Evolutionary conservation across 2,888 invertebrate species (phyloP).

Genomic region (Tachina lurida): DNA sequence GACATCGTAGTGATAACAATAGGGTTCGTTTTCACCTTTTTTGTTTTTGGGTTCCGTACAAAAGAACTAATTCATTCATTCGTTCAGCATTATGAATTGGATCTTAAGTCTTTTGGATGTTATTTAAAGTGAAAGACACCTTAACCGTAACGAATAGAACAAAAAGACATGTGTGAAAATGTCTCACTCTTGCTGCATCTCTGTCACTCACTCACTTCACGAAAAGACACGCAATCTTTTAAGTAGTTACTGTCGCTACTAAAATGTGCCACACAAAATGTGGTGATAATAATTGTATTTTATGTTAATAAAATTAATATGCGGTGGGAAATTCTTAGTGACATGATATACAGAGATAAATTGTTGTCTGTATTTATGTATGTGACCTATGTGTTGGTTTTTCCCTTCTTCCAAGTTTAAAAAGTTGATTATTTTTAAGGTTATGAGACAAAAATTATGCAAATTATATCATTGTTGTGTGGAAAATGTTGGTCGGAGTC

Average conservation of each 20-base stretch:
- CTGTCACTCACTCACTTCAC: not conserved
- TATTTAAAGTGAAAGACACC: conserved; percentile 32
- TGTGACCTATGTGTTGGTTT: conserved; percentile 19
- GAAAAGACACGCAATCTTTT: conserved; percentile 3
- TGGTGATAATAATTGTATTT: conserved; percentile 67
- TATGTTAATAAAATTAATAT: conserved; percentile 67
- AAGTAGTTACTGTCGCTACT: conserved; percentile 49
- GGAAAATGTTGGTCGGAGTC: conserved; percentile 24
- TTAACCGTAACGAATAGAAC: not conserved
- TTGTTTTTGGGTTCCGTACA: no score
- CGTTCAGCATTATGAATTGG: not conserved
- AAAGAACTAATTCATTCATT: no score
- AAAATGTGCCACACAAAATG: conserved; percentile 55
- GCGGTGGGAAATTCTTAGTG: conserved; percentile 68
- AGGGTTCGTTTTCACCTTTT: no score
- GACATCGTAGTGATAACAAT: no score
- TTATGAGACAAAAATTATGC: conserved; percentile 72
- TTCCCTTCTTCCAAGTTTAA: conserved; percentile 26
- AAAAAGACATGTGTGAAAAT: conserved; percentile 25
- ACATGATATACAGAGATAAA: conserved; percentile 59
- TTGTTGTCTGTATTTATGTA: conserved; percentile 36
- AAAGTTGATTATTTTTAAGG: conserved; percentile 47
- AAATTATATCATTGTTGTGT: conserved; percentile 61
- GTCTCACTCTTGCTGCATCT: not conserved
- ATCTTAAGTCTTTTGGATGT: not conserved